Evolutionary conservation across 1,140 invertebrate species (phyloP).

Genomic region (Formica selysi): DNA sequence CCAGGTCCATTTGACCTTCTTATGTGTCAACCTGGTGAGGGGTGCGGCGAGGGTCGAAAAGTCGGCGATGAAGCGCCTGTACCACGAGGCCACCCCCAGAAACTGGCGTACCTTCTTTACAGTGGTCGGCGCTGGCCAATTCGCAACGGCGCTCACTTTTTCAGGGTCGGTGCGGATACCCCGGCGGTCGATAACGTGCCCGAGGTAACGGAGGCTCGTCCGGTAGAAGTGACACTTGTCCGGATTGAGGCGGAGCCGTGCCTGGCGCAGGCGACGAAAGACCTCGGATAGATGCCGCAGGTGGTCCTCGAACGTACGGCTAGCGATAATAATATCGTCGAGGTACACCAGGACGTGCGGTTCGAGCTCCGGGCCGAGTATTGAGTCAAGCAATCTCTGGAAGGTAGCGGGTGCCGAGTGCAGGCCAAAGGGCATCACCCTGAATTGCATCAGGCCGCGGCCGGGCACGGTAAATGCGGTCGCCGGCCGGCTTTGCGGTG

Average conservation of each 20-base stretch:
- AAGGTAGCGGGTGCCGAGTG: not conserved
- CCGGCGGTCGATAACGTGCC: constrained; percentile 70
- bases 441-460: too few species aligned
- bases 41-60: constrained; percentile 66
- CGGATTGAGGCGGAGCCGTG: constrained; percentile 28
- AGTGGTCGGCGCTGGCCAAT: constrained; percentile 29
- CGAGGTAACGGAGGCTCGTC: not conserved
- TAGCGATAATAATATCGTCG: too few species aligned
- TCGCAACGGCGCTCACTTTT: constrained; percentile 77
- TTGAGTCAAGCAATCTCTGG: not conserved
- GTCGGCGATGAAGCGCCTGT: constrained; percentile 78
- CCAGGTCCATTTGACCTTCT: too few species aligned
- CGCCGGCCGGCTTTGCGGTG: too few species aligned
- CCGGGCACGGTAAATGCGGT: too few species aligned
- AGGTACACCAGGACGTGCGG: not conserved
- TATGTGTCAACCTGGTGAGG: too few species aligned
- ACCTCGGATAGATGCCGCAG: too few species aligned
- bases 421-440: too few species aligned
- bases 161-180: constrained; percentile 80
- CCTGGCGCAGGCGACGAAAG: not conserved
- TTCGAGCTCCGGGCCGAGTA: not conserved
- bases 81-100: constrained; percentile 83
- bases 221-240: constrained; percentile 71
- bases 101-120: constrained; percentile 82
- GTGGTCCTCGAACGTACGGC: too few species aligned